Evolutionary conservation across 2,888 invertebrate species (phyloP), one percentile per base, ranked within the genome.

Genomic region (Pterobdella sp.): DNA sequence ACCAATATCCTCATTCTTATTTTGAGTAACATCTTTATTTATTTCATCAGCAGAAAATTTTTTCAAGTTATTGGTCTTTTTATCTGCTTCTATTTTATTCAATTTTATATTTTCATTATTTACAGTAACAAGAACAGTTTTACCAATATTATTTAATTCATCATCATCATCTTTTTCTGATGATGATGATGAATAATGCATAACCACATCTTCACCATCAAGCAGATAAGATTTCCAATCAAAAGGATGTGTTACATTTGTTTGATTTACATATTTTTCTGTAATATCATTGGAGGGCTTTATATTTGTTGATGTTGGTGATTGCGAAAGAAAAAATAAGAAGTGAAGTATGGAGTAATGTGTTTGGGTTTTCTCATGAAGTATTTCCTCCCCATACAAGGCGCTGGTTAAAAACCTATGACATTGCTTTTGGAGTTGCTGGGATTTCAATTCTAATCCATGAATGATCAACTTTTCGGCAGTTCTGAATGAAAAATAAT

Each of bases 81-180:
- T 42, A 42, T 14, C 49, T 42, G 7, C 22, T 42, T 42, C 22
- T 14, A 14, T 42, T 42, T 42, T 42, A 14, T 14, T 42, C 22
- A 42, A 42, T 14, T 42, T 42, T 7, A 42, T 42, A 14, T 42
- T 22, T 42, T 22, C 22, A 42, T 14, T 42, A 14, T n/a, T n/a
- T n/a, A n/a, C n/a, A n/a, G 18, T 18, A n/a, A 49, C 52, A 49
- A 18, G 14, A 49, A 49, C 52, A 49, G 52, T 18, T 49, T 49
- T n/a, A n/a, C n/a, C 10, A 42, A 42, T 42, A 42, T 42, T 18
- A 42, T 42, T 18, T 18, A 42, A 14, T 42, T 42, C 42, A 42
- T 60, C 72, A 26, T 42, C 18, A 69, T n/a, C 52, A 10, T 64
- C 64, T 35, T 64, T 34, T 10, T 64, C 34, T 64, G 32, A 4